These are phyloP conservation scores for Hecatera dysodea DNA, from an alignment of 2,888 invertebrate genomes.

Conservation along the genomic window DNA sequence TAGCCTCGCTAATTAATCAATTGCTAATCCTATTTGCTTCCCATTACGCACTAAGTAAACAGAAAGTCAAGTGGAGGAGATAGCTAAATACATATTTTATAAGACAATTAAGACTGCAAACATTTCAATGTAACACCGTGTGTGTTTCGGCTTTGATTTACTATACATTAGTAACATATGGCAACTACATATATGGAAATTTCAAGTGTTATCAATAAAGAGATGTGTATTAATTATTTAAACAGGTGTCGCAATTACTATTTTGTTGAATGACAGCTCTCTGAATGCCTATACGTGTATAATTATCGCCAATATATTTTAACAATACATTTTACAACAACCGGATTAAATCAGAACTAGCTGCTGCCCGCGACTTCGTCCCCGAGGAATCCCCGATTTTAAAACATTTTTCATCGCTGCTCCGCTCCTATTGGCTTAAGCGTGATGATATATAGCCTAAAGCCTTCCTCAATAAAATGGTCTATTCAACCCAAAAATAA, in stretches of 20 bases:
- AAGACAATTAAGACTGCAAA: conserved; percentile 58
- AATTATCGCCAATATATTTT: background rate
- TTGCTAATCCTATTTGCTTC: conserved; percentile 63
- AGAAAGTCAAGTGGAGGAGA: conserved; percentile 61
- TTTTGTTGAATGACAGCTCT: conserved; percentile 9
- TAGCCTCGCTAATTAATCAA: conserved; percentile 59
- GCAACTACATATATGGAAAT: conserved; percentile 39
- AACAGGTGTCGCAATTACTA: conserved; percentile 24
- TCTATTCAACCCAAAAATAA: too few relatives aligned
- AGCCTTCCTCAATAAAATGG: too few relatives aligned
- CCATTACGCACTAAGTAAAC: conserved; percentile 61
- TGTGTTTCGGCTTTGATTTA: conserved; percentile 28
- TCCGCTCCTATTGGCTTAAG: too few relatives aligned
- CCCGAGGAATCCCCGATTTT: too few relatives aligned
- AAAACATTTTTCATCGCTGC: too few relatives aligned
- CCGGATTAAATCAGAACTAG: too few relatives aligned
- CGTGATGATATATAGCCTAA: too few relatives aligned
- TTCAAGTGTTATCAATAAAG: conserved; percentile 29
- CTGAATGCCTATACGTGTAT: background rate
- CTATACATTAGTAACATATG: conserved; percentile 31
- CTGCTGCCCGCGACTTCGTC: too few relatives aligned
- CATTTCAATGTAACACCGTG: conserved; percentile 23
- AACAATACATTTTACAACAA: background rate
- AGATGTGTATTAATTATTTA: conserved; percentile 28
- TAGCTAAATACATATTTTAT: conserved; percentile 65